Base-by-base conservation (phyloP, 2,888 invertebrate species). In the Torymus texanus region DNA sequence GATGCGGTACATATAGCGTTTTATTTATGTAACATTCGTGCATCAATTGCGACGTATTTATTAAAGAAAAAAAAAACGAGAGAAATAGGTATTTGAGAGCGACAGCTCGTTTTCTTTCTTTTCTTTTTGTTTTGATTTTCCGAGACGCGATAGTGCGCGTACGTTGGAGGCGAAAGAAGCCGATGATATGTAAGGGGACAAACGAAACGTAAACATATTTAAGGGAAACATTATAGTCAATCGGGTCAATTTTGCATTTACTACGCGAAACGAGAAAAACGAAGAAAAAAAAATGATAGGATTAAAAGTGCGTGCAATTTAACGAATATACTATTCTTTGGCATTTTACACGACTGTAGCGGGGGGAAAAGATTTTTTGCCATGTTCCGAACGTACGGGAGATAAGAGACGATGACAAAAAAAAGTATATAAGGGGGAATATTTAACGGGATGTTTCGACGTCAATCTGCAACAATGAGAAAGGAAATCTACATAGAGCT, bases 31-130 rank as follows among this genome's bases (percentile, higher is more conserved):
- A 85, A 85, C 85, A 84, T 80, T 87, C 86, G 85, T 86, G 86
- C 84, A 87, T 86, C 85, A 84, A 85, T 88, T 85, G 85, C 85
- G 83, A 72, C 67, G 84, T 88, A 88, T 88, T 88, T 88, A 88
- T 88, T 88, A 85, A 88, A 86, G 83, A 81, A 81, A 83, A 84
- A 81, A 82, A 83, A 81, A 84, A 84, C 83, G 83, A 85, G 41
- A 41, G 41, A 41, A 41, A 41, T 41, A 41, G 41, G 41, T 41
- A 41, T 41, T 41, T 41, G 8, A 41, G 0, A 16, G 41, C 61
- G 51, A 74, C n/a, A 0, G 82, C 84, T 85, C 82, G 84, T 86
- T 16, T 18, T 24, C 4, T 62, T 50, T 51, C 51, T 21, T 63
- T 56, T 56, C 50, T 70, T 71, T 59, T 41, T 41, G 41, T 41